Evolutionary conservation across 2,113 vertebrate genomes (phyloP), one percentile per base, ranked within the genome.

Genomic region (Miniopterus natalensis): DNA sequence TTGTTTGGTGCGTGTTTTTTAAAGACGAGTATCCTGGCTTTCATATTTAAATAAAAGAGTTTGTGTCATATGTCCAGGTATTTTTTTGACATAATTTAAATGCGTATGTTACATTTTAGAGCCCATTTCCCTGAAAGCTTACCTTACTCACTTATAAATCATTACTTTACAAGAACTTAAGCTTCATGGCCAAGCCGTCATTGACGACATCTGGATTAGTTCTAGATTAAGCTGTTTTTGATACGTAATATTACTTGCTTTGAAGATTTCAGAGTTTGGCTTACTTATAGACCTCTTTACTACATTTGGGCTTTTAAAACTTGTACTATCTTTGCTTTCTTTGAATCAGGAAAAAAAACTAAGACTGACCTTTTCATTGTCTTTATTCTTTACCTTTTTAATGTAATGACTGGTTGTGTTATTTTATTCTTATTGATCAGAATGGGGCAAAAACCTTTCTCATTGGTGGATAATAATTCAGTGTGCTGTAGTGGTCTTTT

Each of bases 71-170:
- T 90, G 27, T 83, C 29, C 57, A 90, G 45, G 29, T 75, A 45
- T 17, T 88, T 84, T 36, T 84, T 86, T 77, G 1, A 42, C 29
- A 42, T 74, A 89, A 79, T 87, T 90, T 79, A 91, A 75, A 85
- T 93, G 63, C 18, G 49, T 61, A 25, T 93, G 45, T 55, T 29
- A 95, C 40, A 90, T 80, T 89, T 96, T 75, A 90, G 36, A 97
- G 31, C 36, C 57, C 55, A 66, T 84, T 89, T 95, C 42, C 53
- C 70, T 88, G 1, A 90, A 88, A 9, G 25, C 36, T 94, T 88
- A 90, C 65, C 51, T 66, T 91, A 49, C 20, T 89, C 25, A 42
- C 95, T 83, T 68, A 47, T 79, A 74, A 94, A 53, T 88, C 36
- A 66, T 59, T 88, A 80, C 77, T 88, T 79, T 66, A 61, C 1